Conservation (phyloP, 2,797 vertebrate species). For the Sebastes jordani region DNA sequence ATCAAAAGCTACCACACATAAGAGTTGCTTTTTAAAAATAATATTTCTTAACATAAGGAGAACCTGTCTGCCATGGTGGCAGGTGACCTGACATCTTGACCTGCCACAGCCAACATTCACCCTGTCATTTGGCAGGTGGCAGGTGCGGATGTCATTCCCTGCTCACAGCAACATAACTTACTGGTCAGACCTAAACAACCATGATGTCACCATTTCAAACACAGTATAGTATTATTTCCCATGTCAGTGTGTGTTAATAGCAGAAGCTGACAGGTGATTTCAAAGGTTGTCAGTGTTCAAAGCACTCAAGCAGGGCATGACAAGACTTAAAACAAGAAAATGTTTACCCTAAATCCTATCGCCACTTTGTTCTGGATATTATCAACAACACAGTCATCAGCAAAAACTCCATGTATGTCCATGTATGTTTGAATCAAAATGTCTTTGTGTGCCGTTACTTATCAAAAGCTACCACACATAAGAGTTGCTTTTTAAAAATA, state of each 20-base stretch:
- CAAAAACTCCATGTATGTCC: not conserved
- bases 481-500: no score
- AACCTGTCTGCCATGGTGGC: no score
- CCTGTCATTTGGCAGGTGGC: no score
- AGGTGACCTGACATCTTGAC: no score
- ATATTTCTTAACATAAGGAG: no score
- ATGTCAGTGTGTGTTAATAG: not conserved
- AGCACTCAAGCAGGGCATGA: not conserved
- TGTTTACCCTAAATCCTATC: slow-evolving; percentile 55
- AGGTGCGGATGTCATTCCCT: no score
- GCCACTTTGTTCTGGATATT: slow-evolving; percentile 78
- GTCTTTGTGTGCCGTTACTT: not conserved
- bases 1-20: no score
- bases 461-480: not conserved
- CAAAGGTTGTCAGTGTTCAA: not conserved
- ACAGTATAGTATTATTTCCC: not conserved
- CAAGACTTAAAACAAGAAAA: slow-evolving; percentile 4
- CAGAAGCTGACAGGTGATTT: not conserved
- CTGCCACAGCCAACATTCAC: no score
- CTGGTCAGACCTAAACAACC: not conserved
- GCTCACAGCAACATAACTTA: not conserved
- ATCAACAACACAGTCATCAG: slow-evolving; percentile 1
- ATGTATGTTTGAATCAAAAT: not conserved
- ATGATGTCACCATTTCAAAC: not conserved
- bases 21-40: no score